Conservation (phyloP, 2,113 vertebrate species). For the Nibea albiflora region DNA sequence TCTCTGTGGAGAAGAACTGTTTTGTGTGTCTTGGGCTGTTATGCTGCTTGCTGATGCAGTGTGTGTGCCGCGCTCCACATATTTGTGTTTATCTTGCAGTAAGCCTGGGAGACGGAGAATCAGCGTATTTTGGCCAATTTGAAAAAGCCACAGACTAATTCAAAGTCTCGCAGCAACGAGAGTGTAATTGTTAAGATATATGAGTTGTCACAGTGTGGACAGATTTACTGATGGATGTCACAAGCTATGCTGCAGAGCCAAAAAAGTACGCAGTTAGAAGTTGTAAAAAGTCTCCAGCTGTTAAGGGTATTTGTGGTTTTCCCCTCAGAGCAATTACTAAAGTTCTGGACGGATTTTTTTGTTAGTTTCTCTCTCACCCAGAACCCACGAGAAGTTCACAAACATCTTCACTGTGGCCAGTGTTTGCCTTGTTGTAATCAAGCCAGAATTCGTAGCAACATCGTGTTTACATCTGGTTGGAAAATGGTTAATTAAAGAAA, state of each 20-base stretch:
- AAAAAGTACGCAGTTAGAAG: not conserved
- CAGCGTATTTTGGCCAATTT: not conserved
- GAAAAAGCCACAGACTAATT: not conserved
- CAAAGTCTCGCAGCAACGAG: not conserved
- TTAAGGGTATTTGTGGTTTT: not conserved
- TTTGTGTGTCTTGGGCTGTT: not conserved
- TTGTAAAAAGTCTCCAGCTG: not conserved
- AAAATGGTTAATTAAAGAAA: too few species aligned
- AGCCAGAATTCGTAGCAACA: too few species aligned
- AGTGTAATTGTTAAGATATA: not conserved
- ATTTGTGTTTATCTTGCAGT: not conserved
- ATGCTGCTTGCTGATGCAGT: not conserved
- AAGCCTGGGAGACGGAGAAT: not conserved
- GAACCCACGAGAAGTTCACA: not conserved
- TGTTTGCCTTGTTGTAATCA: too few species aligned
- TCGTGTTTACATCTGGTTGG: too few species aligned
- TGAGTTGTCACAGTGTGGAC: not conserved
- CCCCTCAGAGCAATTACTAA: not conserved
- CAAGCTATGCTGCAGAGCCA: not conserved
- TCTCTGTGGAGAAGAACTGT: conserved; percentile 5
- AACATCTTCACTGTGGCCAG: not conserved
- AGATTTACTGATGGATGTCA: not conserved
- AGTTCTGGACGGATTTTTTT: not conserved
- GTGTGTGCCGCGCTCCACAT: not conserved
- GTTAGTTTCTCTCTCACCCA: not conserved